A percentile compares a stretch with the other conserved stretches of the same genome.
Conservation (phyloP, 1,140 invertebrate genomes). For the Pectinophora gossypiella region DNA sequence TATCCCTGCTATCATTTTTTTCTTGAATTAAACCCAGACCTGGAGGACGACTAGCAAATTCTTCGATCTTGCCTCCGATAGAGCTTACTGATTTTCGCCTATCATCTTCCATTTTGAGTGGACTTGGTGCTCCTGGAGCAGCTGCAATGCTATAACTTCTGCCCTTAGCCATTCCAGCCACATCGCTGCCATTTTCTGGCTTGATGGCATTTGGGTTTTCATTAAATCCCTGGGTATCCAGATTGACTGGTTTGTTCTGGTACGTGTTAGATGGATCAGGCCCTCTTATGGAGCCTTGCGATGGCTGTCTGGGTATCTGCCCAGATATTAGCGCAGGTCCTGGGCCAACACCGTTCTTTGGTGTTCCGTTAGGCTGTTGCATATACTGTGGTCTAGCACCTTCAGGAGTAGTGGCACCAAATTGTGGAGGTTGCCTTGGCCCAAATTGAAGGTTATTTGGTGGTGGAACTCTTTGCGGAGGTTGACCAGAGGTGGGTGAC, state of each 20-base stretch:
- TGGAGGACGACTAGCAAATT: slow-evolving; percentile 46
- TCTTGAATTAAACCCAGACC: slow-evolving; percentile 70
- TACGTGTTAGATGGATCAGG: slow-evolving; percentile 32
- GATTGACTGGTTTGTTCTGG: slow-evolving; percentile 61
- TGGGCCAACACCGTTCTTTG: slow-evolving; percentile 29
- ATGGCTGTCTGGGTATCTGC: slow-evolving; percentile 57
- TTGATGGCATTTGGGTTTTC: slow-evolving; percentile 55
- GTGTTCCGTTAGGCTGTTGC: slow-evolving; percentile 40
- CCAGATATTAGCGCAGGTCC: slow-evolving; percentile 19
- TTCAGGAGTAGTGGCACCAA: slow-evolving; percentile 46
- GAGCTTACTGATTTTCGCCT: slow-evolving; percentile 64
- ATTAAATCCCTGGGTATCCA: too few relatives aligned
- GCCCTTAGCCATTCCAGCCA: slow-evolving; percentile 52
- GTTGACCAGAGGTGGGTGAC: slow-evolving; percentile 37
- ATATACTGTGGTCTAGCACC: slow-evolving; percentile 31
- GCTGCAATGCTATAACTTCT: slow-evolving; percentile 73
- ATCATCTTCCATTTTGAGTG: slow-evolving; percentile 65
- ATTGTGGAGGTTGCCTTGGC: slow-evolving; percentile 52
- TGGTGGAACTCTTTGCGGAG: slow-evolving; percentile 43
- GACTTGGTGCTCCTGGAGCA: slow-evolving; percentile 60
- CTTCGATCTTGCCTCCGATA: slow-evolving; percentile 56
- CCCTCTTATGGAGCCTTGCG: slow-evolving; percentile 55
- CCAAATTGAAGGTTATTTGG: slow-evolving; percentile 66
- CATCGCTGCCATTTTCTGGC: slow-evolving; percentile 46
- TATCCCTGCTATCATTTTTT: slow-evolving; percentile 52